Conservation (phyloP, 2,797 vertebrate species). For the Sphenopsis melanotis region DNA sequence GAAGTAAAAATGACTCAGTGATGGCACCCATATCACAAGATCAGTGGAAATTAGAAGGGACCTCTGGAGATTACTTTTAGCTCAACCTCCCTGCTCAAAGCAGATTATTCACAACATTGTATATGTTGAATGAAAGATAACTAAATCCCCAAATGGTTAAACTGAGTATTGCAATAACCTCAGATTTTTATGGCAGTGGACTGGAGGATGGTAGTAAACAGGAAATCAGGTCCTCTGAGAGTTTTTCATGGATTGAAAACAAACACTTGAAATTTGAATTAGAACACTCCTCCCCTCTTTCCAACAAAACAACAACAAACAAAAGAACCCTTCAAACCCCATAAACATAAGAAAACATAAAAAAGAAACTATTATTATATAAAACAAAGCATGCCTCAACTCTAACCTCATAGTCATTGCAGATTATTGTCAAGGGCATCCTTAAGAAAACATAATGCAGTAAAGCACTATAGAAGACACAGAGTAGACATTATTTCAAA, state of each 20-base stretch:
- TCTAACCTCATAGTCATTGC: not conserved
- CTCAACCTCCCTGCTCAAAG: not conserved
- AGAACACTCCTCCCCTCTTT: not conserved
- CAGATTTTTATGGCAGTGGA: not conserved
- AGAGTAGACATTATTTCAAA: not conserved
- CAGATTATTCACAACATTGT: not conserved
- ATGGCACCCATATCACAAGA: not conserved
- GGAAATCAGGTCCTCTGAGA: not conserved
- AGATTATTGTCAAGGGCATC: not conserved
- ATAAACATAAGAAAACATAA: not conserved
- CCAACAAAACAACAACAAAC: not conserved
- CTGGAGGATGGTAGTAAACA: not conserved
- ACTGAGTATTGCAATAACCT: not conserved
- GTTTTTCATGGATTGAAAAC: not conserved
- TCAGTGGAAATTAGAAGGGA: not conserved
- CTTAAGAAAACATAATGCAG: not conserved
- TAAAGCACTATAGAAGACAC: not conserved
- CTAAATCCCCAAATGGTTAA: not conserved
- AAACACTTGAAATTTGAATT: not conserved
- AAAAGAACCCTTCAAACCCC: not conserved
- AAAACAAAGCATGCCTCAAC: not conserved
- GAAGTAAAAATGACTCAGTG: not conserved
- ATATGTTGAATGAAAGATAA: not conserved
- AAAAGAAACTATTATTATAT: not conserved
- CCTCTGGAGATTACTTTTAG: not conserved